These are phyloP conservation scores for Bombus waltoni DNA, from an alignment of 1,140 invertebrate genomes.

Conservation along the genomic window DNA sequence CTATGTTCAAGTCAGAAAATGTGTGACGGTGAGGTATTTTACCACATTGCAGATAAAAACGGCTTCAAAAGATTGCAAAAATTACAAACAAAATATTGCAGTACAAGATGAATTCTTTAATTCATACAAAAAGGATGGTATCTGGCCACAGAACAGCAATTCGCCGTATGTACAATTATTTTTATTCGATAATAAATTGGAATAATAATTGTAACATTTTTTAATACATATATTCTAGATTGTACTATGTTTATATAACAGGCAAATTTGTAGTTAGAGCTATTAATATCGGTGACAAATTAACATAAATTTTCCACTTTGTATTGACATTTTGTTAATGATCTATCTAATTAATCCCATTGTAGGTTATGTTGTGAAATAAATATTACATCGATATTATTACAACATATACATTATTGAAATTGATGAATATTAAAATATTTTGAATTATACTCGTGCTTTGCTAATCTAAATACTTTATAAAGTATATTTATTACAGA, in stretches of 20 bases:
- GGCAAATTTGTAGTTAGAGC: neutral
- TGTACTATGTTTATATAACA: constrained; percentile 51
- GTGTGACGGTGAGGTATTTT: constrained; percentile 48
- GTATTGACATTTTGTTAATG: neutral
- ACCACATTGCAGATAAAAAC: constrained; percentile 34
- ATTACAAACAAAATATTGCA: constrained; percentile 17
- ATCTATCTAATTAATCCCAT: neutral
- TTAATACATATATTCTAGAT: constrained; percentile 19
- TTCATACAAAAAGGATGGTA: constrained; percentile 71
- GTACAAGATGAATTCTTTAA: constrained; percentile 74
- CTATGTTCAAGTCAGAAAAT: constrained; percentile 46
- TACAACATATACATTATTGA: neutral
- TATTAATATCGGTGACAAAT: constrained; percentile 36
- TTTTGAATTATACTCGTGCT: neutral
- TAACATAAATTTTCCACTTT: constrained; percentile 9
- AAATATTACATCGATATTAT: constrained; percentile 12
- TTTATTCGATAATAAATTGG: constrained; percentile 40
- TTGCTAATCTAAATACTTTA: neutral
- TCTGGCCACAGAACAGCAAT: constrained; percentile 64
- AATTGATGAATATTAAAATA: neutral
- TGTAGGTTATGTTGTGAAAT: constrained; percentile 53
- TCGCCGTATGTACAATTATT: constrained; percentile 72
- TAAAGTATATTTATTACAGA: constrained; percentile 55
- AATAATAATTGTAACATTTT: constrained; percentile 34
- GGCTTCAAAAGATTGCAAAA: constrained; percentile 6